phyloP scores from a whole-genome alignment of 2,113 vertebrate genomes.

The Sigmodon hispidus region DNA sequence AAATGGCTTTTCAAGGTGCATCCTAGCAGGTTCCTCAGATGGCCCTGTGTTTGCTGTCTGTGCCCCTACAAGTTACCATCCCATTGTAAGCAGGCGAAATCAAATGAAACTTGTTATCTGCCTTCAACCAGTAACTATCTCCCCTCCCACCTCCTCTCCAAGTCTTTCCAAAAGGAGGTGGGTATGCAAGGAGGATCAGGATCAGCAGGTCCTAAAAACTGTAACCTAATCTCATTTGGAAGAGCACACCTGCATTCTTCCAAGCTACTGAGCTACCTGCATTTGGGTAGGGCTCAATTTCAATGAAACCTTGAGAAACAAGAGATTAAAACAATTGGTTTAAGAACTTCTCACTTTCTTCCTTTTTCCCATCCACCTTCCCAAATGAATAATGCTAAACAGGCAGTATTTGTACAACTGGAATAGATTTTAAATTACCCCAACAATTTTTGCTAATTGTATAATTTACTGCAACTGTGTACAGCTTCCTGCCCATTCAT shows the following conservation, averaged over 20 bases:
- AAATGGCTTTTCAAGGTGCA: conserved; percentile 46
- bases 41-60: conserved; percentile 25
- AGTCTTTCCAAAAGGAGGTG: conserved; percentile 44
- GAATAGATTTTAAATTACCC: conserved; percentile 84
- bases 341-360: conserved; percentile 58
- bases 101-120: conserved; percentile 5
- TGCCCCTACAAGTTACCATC: background rate
- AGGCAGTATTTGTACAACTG: conserved; percentile 90
- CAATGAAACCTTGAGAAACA: conserved; percentile 67
- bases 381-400: conserved; percentile 15
- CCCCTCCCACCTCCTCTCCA: background rate
- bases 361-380: conserved; percentile 58
- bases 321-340: conserved; percentile 64
- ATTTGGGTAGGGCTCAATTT: conserved; percentile 33
- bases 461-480: conserved; percentile 66
- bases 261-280: conserved; percentile 38
- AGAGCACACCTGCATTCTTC: conserved; percentile 64
- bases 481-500: background rate
- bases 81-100: conserved; percentile 11
- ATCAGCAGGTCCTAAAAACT: background rate
- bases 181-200: conserved; percentile 3
- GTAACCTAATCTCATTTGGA: conserved; percentile 52
- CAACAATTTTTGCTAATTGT: conserved; percentile 65
- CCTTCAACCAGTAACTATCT: background rate
- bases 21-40: conserved; percentile 51